Evolutionary conservation across 2,888 invertebrate genomes (phyloP), one percentile per base, ranked within the genome.

Genomic region (Dendrolimus houi): DNA sequence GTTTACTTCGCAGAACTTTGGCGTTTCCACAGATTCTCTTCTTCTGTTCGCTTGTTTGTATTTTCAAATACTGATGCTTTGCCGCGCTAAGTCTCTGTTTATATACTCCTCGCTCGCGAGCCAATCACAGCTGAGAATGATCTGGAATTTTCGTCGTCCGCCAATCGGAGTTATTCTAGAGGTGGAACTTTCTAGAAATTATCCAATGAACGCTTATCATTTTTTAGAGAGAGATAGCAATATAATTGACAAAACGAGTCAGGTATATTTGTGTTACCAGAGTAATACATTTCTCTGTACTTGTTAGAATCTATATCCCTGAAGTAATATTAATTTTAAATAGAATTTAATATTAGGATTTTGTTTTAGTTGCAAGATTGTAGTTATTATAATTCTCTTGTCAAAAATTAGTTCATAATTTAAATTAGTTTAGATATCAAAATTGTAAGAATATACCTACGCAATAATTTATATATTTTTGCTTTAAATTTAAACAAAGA

Each of bases 31-130:
- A 71, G 65, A 65, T 61, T 64, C 63, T 66, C 64, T 61, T 66
- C 56, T 61, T 71, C 68, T 64, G 57, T 69, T 75, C 67, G 60
- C 72, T 82, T 71, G 70, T 62, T 71, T 67, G 69, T 69, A 54
- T 73, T 75, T 85, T 83, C 75, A 77, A 85, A 84, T 78, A 79
- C 74, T 82, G 78, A 79, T 81, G 71, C 58, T 54, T 83, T 83
- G 71, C 66, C 84, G 85, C 81, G 75, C 73, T 76, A 58, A 9
- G 55, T n/a, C 41, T 47, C 55, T 42, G 59, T 65, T 79, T 81
- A 73, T 79, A 79, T 82, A 81, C 69, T 61, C 64, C 61, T 47
- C 58, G 55, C 7, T 47, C 56, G 57, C 56, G 41, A 54, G 59
- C 80, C 74, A 85, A 83, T 85, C 61, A 64, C 59, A 54, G 60